Evolutionary conservation across 2,888 invertebrate genomes (phyloP).

Genomic region (Drosophila rubida): DNA sequence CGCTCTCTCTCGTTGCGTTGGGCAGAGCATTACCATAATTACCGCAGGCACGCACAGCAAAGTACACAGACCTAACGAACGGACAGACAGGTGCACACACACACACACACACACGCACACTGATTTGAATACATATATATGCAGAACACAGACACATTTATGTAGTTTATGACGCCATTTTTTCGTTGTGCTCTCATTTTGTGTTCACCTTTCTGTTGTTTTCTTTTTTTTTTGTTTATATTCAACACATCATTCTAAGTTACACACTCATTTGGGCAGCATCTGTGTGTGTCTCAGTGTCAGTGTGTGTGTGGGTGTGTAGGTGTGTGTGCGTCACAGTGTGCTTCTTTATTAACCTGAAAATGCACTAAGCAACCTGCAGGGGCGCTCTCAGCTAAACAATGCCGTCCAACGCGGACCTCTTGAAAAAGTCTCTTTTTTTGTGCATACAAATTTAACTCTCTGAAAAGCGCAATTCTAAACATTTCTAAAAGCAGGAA

Average conservation of each 20-base stretch:
- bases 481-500: background rate
- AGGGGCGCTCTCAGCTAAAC: slow-evolving; percentile 3
- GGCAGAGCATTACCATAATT: slow-evolving; percentile 71
- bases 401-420: slow-evolving; percentile 8
- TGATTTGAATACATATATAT: background rate
- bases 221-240: slow-evolving; percentile 29
- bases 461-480: slow-evolving; percentile 1
- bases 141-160: slow-evolving; percentile 12
- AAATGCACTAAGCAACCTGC: slow-evolving; percentile 32
- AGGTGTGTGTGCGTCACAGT: slow-evolving; percentile 18
- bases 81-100: slow-evolving; percentile 32
- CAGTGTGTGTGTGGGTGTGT: slow-evolving; percentile 18
- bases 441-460: background rate
- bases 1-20: background rate
- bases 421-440: background rate
- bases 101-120: slow-evolving; percentile 20
- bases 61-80: slow-evolving; percentile 33
- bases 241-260: slow-evolving; percentile 36
- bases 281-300: slow-evolving; percentile 10
- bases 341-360: slow-evolving; percentile 44
- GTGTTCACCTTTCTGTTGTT: slow-evolving; percentile 24
- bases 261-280: slow-evolving; percentile 29
- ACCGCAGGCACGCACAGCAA: slow-evolving; percentile 57
- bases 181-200: slow-evolving; percentile 41
- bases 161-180: slow-evolving; percentile 51